Base-by-base conservation (phyloP, 2,888 invertebrate genomes). In the Augochlorella aurata region DNA sequence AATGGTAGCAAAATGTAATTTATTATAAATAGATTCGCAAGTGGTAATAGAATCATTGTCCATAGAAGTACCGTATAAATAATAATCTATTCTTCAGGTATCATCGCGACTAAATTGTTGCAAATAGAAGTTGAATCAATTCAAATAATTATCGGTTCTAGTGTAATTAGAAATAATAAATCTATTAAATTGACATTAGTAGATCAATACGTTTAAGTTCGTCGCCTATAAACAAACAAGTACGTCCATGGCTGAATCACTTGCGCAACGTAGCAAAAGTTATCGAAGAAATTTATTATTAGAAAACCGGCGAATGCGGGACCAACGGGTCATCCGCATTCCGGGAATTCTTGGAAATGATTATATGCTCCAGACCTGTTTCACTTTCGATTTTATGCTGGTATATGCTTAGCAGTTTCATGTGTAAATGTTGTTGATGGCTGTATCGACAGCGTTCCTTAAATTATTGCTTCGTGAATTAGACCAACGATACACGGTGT, bases 231-330 rank as follows among this genome's bases (percentile, higher is more conserved):
- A 81, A 66, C 65, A 76, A 76, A 73, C 47, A 58, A 45, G 24
- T 52, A 61, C 50, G 65, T 52, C 58, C 45, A 45, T 44, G 29
- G 12, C 50, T 12, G 52, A 70, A 69, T 24, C 16, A 18, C 52
- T 82, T 82, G 66, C 73, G 70, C 54, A 77, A 82, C 61, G 38
- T n/a, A 44, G 68, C 68, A 47, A 66, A 77, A 81, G 61, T 77
- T 71, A 63, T 77, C 49, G n/a, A 29, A 49, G 45, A 24, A 29
- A 71, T 50, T 50, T 78, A 83, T 82, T 82, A 74, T 82, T 74
- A 50, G 82, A 75, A 38, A 68, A 61, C 29, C 38, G 66, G 52
- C 68, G 72, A 61, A 52, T 24, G 21, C 49, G n/a, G 44, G 54
- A 54, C 21, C 18, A 68, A 12, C 47, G 52, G 68, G 72, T 54